A percentile compares a stretch with the other conserved stretches of the same genome.
These are phyloP conservation scores for Monodelphis domestica DNA, from an alignment of 2,797 vertebrate species.

Conservation along the genomic window DNA sequence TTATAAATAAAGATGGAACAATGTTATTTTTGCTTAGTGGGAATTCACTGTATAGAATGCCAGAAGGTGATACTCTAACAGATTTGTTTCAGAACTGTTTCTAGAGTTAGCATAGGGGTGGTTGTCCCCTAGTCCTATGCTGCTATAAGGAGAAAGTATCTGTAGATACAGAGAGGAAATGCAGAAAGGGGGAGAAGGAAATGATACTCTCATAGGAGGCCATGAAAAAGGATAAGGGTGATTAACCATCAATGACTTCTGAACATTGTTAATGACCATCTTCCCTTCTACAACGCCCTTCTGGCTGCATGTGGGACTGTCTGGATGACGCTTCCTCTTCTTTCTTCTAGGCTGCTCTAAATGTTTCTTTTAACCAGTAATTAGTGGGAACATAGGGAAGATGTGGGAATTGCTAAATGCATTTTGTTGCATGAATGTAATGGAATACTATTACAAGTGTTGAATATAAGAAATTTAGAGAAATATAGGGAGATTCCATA, in stretches of 20 bases:
- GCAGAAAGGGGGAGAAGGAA: not conserved
- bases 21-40: not conserved
- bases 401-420: not conserved
- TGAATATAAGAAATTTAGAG: not conserved
- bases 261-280: not conserved
- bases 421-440: not conserved
- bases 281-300: not conserved
- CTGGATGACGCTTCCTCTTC: not conserved
- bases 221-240: not conserved
- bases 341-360: not conserved
- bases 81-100: not conserved
- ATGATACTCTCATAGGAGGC: not conserved
- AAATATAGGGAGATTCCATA: not conserved
- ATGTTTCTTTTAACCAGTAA: not conserved
- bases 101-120: not conserved
- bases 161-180: not conserved
- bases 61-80: not conserved
- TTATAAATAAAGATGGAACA: not conserved
- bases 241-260: not conserved
- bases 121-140: not conserved
- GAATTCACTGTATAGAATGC: not conserved
- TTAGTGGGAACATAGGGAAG: not conserved
- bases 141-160: not conserved
- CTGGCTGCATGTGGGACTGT: not conserved
- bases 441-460: not conserved